Evolutionary conservation across 2,113 vertebrate species (phyloP).

Genomic region (Semicossyphus pulcher): DNA sequence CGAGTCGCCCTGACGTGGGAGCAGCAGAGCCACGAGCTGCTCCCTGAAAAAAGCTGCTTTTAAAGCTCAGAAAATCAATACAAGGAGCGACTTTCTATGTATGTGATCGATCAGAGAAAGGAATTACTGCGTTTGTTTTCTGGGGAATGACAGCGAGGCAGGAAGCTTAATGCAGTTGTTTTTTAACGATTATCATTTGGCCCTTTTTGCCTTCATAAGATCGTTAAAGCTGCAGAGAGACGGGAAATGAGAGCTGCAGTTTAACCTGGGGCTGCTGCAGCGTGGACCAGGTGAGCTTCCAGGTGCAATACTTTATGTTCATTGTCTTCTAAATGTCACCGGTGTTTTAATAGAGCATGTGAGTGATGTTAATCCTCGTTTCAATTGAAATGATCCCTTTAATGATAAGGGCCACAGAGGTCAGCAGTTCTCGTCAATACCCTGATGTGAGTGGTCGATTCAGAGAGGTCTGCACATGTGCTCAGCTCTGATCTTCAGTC

Average conservation of each 20-base stretch:
- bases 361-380: background rate
- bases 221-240: no score
- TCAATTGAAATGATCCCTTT: background rate
- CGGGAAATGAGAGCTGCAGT: no score
- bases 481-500: conserved; percentile 29
- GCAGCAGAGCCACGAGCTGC: background rate
- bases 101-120: background rate
- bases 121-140: background rate
- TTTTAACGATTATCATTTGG: background rate
- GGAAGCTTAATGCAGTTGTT: background rate
- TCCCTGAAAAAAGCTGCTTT: background rate
- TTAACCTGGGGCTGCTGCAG: no score
- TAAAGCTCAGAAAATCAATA: conserved; percentile 8
- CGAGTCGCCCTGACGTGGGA: conserved; percentile 9
- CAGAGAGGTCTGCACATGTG: conserved; percentile 18
- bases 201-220: no score
- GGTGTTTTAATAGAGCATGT: background rate
- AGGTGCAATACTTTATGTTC: background rate
- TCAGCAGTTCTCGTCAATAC: conserved; percentile 6
- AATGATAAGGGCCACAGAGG: background rate
- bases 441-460: background rate
- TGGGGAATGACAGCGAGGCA: background rate
- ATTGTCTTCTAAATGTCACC: accelerated
- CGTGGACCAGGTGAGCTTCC: no score
- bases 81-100: background rate